phyloP scores from a whole-genome alignment of 2,888 invertebrate genomes.

The Hypomecis punctinalis region DNA sequence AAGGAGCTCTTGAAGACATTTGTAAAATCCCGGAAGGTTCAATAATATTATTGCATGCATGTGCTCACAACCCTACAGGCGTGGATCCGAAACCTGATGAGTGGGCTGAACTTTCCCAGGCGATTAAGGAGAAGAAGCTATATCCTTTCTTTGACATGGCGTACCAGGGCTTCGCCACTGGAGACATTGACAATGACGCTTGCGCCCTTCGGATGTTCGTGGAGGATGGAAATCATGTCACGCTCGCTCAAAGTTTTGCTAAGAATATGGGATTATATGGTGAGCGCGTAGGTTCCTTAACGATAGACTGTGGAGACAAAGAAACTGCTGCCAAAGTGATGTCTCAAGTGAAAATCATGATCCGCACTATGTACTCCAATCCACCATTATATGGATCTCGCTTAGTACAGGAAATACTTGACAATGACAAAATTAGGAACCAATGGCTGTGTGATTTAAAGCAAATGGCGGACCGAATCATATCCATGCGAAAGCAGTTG shows the following conservation, averaged over 20 bases:
- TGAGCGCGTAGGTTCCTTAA: constrained; percentile 97
- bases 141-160: constrained; percentile 99
- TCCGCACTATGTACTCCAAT: no score
- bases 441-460: constrained; percentile 97
- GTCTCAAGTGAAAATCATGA: constrained; percentile 98
- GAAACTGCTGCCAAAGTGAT: constrained; percentile 93
- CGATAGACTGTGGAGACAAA: constrained; percentile 89
- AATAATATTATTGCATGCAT: constrained; percentile 96
- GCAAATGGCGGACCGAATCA: constrained; percentile 99
- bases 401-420: constrained; percentile 94
- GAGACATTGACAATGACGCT: constrained; percentile 94
- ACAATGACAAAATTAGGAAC: constrained; percentile 86
- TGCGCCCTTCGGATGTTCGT: constrained; percentile 94
- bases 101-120: constrained; percentile 94
- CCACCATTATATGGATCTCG: constrained; percentile 97
- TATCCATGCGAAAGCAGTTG: constrained; percentile 92
- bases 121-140: constrained; percentile 92
- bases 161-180: constrained; percentile 98
- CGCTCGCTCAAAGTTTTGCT: constrained; percentile 97
- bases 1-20: not conserved
- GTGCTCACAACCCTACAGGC: constrained; percentile 99
- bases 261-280: constrained; percentile 98
- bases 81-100: constrained; percentile 95
- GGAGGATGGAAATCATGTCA: constrained; percentile 94
- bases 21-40: constrained; percentile 95